phyloP scores from a whole-genome alignment of 2,888 invertebrate genomes.

The Hypselothyrea guttata region DNA sequence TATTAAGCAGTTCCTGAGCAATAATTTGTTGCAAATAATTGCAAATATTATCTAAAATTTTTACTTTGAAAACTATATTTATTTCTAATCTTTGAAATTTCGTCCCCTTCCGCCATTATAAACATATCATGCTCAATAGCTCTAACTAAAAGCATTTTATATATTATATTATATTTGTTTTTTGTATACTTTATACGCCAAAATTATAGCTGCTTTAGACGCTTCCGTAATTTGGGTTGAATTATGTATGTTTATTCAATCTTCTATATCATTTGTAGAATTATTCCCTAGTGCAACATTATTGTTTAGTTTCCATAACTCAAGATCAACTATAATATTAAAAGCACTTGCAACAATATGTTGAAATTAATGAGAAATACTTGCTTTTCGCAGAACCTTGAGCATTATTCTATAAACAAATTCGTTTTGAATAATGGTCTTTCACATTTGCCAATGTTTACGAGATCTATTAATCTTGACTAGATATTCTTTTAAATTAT shows the following conservation, averaged over 20 bases:
- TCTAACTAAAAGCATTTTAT: no score
- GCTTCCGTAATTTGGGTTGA: no score
- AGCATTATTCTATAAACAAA: constrained; percentile 34
- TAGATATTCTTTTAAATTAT: background rate
- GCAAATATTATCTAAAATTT: no score
- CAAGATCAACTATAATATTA: background rate
- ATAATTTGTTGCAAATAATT: no score
- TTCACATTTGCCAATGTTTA: constrained; percentile 13
- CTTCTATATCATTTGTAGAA: no score
- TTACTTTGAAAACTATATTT: no score
- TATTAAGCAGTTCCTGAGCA: no score
- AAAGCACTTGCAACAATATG: constrained; percentile 7
- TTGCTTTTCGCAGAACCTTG: constrained; percentile 14
- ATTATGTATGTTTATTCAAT: no score
- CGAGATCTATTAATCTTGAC: constrained; percentile 12
- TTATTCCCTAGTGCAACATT: background rate
- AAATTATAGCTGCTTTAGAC: no score
- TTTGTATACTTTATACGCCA: background rate
- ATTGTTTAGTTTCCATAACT: background rate
- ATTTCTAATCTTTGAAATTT: no score
- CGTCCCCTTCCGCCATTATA: background rate
- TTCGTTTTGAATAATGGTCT: constrained; percentile 28
- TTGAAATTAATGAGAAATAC: constrained; percentile 19
- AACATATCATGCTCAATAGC: no score
- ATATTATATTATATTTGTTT: background rate